phyloP scores from a whole-genome alignment of 2,888 invertebrate genomes.

The Physocephala rufipes region DNA sequence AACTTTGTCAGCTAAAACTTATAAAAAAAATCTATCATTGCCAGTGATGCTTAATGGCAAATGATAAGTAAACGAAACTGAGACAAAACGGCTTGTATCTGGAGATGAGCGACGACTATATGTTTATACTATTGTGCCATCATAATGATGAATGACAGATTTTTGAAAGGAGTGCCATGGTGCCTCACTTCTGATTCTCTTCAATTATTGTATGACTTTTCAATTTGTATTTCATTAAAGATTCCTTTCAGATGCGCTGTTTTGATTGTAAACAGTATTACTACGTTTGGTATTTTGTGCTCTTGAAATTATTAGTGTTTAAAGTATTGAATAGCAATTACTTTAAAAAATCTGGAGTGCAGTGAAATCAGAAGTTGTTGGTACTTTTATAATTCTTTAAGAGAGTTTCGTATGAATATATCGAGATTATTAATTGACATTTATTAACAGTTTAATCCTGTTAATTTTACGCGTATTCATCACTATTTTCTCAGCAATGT shows the following conservation, averaged over 20 bases:
- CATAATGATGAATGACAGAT: neutral
- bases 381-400: too few relatives aligned
- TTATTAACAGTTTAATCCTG: too few relatives aligned
- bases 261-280: too few relatives aligned
- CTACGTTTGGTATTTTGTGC: slow-evolving; percentile 4
- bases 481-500: too few relatives aligned
- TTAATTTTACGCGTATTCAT: too few relatives aligned
- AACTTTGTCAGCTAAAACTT: neutral
- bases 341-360: neutral
- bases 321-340: slow-evolving; percentile 25
- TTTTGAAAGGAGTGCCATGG: neutral
- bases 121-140: neutral
- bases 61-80: neutral
- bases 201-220: neutral
- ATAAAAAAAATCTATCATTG: neutral
- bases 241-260: too few relatives aligned
- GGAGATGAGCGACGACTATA: too few relatives aligned
- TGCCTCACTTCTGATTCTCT: neutral
- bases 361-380: too few relatives aligned
- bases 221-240: neutral
- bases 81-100: too few relatives aligned
- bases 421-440: too few relatives aligned
- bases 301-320: slow-evolving; percentile 4
- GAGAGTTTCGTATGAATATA: too few relatives aligned
- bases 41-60: neutral